These are phyloP conservation scores for Platygyra sinensis DNA, from an alignment of 64 coral and sea anemone genomes.

Conservation along the genomic window DNA sequence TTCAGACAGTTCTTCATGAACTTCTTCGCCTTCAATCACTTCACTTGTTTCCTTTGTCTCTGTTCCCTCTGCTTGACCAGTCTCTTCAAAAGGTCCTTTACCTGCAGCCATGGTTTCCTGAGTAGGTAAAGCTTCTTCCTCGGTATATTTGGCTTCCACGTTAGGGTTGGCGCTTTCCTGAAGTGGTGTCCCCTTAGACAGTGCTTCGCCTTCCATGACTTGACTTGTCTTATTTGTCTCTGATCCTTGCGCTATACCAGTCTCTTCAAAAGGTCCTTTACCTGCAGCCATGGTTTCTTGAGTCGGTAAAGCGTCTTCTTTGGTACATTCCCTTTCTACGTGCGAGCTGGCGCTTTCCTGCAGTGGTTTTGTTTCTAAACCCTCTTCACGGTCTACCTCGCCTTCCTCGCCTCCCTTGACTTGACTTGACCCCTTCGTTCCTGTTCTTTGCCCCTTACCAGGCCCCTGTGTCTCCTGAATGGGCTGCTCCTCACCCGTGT, in stretches of 20 bases:
- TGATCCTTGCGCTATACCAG: not conserved
- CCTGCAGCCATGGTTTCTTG: conserved; percentile 7
- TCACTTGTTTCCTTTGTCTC: not conserved
- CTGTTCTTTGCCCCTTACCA: not conserved
- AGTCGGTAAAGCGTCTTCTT: not conserved
- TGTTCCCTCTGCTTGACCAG: not conserved
- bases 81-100: conserved; percentile 24
- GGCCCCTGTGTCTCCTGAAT: not conserved
- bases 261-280: conserved; percentile 11
- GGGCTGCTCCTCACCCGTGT: not conserved
- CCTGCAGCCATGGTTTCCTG: conserved; percentile 15
- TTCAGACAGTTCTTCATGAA: not conserved
- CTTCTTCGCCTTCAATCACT: not conserved
- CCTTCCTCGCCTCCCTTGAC: not conserved
- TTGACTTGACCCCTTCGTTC: not conserved
- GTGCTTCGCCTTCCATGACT: not conserved
- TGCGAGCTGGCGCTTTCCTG: not conserved
- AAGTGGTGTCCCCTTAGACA: not conserved
- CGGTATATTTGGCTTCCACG: not conserved
- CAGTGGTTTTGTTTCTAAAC: not conserved
- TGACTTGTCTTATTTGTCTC: not conserved
- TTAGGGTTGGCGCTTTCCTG: not conserved
- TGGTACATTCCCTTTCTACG: not conserved
- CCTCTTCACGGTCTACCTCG: not conserved
- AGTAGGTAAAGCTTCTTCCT: conserved; percentile 5